These are phyloP conservation scores for Melieria omissa DNA, from an alignment of 2,888 invertebrate species.

Conservation along the genomic window DNA sequence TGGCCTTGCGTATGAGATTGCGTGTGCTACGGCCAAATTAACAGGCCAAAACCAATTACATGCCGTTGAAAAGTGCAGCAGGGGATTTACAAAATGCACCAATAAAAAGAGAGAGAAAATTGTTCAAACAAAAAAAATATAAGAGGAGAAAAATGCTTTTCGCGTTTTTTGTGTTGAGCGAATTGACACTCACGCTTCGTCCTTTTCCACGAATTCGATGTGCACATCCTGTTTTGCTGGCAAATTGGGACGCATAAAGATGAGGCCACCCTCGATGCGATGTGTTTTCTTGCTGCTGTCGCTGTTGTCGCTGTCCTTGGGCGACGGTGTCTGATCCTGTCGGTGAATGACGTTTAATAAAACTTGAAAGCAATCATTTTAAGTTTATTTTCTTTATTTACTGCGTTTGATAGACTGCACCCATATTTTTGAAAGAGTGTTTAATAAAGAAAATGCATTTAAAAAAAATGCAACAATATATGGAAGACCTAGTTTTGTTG, in stretches of 20 bases:
- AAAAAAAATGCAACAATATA: too few species aligned
- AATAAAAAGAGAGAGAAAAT: neutral
- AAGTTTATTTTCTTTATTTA: too few species aligned
- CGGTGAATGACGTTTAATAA: neutral
- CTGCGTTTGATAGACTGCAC: too few species aligned
- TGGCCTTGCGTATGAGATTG: conserved; percentile 76
- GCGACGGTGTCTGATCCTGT: conserved; percentile 50
- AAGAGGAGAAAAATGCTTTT: conserved; percentile 12
- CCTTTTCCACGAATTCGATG: conserved; percentile 71
- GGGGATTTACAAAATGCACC: neutral
- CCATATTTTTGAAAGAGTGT: too few species aligned
- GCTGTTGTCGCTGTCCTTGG: conserved; percentile 46
- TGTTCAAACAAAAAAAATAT: conserved; percentile 3
- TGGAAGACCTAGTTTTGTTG: too few species aligned
- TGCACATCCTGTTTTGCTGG: conserved; percentile 65
- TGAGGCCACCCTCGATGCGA: conserved; percentile 69
- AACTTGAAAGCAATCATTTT: neutral
- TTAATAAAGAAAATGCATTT: too few species aligned
- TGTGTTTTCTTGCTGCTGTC: conserved; percentile 51
- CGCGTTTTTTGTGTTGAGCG: neutral
- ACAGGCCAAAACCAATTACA: neutral
- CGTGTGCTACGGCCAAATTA: conserved; percentile 68
- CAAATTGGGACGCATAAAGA: conserved; percentile 68
- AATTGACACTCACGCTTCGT: conserved; percentile 68
- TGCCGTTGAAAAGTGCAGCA: neutral